A percentile compares a stretch with the other conserved stretches of the same genome.
Evolutionary conservation across 2,888 invertebrate species (phyloP).

Genomic region (Temnothorax rugatulus): DNA sequence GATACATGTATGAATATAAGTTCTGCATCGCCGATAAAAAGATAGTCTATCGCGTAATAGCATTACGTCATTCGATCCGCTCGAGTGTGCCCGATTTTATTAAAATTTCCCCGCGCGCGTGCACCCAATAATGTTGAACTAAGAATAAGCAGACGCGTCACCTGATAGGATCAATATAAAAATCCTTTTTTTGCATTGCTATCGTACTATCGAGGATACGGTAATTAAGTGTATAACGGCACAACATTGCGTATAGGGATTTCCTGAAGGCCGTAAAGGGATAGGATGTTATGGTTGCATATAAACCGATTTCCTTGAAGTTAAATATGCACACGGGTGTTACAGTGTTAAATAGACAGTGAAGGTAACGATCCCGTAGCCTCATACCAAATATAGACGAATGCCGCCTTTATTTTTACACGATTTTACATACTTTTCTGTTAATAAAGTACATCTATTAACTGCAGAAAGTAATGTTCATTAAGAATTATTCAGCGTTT

Average conservation of each 20-base stretch:
- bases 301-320: constrained; percentile 42
- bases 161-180: neutral
- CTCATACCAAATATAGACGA: constrained; percentile 31
- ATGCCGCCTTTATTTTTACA: constrained; percentile 35
- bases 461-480: neutral
- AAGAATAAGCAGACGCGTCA: neutral
- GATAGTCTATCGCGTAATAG: neutral
- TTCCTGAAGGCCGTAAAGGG: constrained; percentile 18
- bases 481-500: neutral
- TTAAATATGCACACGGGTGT: constrained; percentile 9
- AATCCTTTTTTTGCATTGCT: constrained; percentile 9
- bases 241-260: neutral
- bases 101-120: neutral
- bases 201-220: neutral
- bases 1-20: constrained; percentile 25
- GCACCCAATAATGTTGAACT: neutral
- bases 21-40: constrained; percentile 18
- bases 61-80: constrained; percentile 19
- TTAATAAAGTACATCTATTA: neutral
- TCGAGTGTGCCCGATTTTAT: constrained; percentile 19
- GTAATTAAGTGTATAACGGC: neutral
- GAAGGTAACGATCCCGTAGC: constrained; percentile 21
- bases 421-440: neutral
- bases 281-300: neutral
- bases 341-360: constrained; percentile 16